Base-by-base conservation (phyloP, 2,797 vertebrate species). In the Anomalospiza imberbis region DNA sequence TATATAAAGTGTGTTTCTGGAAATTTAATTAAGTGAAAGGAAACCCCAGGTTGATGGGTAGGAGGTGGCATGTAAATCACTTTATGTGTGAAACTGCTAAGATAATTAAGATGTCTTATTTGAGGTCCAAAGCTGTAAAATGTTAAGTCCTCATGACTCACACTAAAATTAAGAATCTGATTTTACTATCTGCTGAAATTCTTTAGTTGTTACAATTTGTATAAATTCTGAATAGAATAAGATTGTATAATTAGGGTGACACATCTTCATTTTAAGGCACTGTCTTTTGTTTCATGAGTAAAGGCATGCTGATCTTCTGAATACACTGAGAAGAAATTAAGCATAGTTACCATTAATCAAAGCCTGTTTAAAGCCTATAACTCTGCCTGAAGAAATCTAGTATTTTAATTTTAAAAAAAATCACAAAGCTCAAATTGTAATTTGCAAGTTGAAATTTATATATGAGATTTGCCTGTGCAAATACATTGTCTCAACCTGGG, bases 41-140 rank as follows among this genome's bases (percentile, higher is more conserved):
- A 89, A 85, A 76, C 22, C 20, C n/a, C 26, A 60, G 58, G 55
- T 8, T 91, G 77, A 65, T 17, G 18, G 22, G 74, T 79, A 91
- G 62, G 71, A 91, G 48, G 60, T 79, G 60, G 8, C 24, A 74
- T 29, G 51, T 61, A 81, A 88, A 94, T 93, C 47, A 72, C 28
- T 81, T 62, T 51, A 42, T 36, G 21, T 65, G 55, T 67, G 71
- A 95, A 91, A 54, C 36, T 68, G 19, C 29, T 66, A 60, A 79
- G 48, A 73, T 63, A 93, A 91, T 92, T 91, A 91, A 82, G 36
- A 87, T 60, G 32, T 55, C 48, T 73, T 62, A 62, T 87, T 96
- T 91, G 75, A 77, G 17, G 36, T 89, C 32, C 53, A 88, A 91
- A 91, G 47, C 26, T 73, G 16, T 32, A 83, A 85, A 88, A 90